Base-by-base conservation (phyloP, 2,888 invertebrate genomes). In the Fragum fragum region DNA sequence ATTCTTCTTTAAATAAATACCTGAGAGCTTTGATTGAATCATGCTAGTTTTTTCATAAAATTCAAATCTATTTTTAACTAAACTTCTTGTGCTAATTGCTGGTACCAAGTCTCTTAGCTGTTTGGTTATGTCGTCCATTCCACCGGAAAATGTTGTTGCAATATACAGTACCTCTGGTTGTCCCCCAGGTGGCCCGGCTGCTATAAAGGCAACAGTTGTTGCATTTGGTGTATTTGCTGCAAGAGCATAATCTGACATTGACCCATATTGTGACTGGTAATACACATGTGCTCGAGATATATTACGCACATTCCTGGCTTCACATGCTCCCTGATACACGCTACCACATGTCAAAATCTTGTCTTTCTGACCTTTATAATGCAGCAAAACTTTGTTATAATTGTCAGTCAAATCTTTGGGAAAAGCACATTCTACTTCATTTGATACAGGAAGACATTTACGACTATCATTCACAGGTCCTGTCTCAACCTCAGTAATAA, bases 141-240 rank as follows among this genome's bases (percentile, higher is more conserved):
- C 81, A 16, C 89, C 90, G 52, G 92, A 90, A 73, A 91, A 91
- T 0, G 98, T 98, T 61, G 98, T 98, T 68, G 98, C 99, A 73
- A 99, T 98, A 95, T 99, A 99, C 96, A 99, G 97, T 28, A 99
- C 94, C 80, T 83, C 86, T 0, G 79, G 42, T 21, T 76, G 72
- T 16, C 79, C 28, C 16, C 83, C 86, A 11, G 81, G 79, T 1
- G 86, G 86, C 0, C 86, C 99, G 0, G 98, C 98, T 0, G 98
- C 98, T 87, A 99, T 98, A 94, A 99, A 99, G 79, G 98, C 98
- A 76, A 99, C 98, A 21, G 99, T 99, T 63, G 98, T 98, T 16
- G 98, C 98, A 53, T 97, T 97, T 68, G 97, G 97, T 95, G 98
- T 98, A 95, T 99, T 99, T 57, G 99, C 98, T 73, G 99, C 99